Percentiles rank a stretch among this genome's conserved stretches.
These are phyloP conservation scores for Aromia moschata DNA, from an alignment of 2,888 invertebrate species.

Conservation along the genomic window DNA sequence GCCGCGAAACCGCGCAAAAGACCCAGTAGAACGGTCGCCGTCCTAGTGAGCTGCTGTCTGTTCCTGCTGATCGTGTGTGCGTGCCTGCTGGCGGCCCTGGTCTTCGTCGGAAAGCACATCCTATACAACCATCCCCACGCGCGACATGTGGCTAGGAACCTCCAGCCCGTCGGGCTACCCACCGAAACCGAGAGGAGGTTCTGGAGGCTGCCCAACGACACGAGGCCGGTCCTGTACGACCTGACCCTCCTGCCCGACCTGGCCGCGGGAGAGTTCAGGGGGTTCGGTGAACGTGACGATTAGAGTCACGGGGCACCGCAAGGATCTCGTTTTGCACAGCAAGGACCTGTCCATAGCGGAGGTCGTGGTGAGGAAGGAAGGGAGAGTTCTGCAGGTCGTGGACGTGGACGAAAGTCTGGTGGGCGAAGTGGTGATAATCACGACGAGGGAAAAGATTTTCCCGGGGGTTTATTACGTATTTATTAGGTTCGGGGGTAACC, in stretches of 20 bases:
- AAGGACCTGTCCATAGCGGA: slow-evolving; percentile 52
- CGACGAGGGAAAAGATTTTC: slow-evolving; percentile 47
- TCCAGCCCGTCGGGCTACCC: neutral
- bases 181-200: slow-evolving; percentile 22
- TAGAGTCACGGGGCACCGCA: slow-evolving; percentile 54
- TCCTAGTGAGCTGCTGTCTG: slow-evolving; percentile 56
- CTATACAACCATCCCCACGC: slow-evolving; percentile 40
- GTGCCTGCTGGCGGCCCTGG: slow-evolving; percentile 56
- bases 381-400: slow-evolving; percentile 40
- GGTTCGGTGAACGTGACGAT: slow-evolving; percentile 68
- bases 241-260: slow-evolving; percentile 73
- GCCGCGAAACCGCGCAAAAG: slow-evolving; percentile 31
- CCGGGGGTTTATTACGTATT: slow-evolving; percentile 67
- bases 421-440: slow-evolving; percentile 52
- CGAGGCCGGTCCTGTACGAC: slow-evolving; percentile 72
- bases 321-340: slow-evolving; percentile 52
- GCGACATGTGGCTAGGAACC: slow-evolving; percentile 10
- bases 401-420: slow-evolving; percentile 50
- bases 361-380: slow-evolving; percentile 42
- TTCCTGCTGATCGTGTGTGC: slow-evolving; percentile 57
- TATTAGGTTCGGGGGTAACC: slow-evolving; percentile 71
- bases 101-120: slow-evolving; percentile 57
- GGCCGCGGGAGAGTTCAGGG: slow-evolving; percentile 67
- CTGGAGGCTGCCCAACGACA: slow-evolving; percentile 67
- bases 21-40: slow-evolving; percentile 41